Conservation (phyloP, 2,113 vertebrate species). For the Myrmecobius fasciatus region DNA sequence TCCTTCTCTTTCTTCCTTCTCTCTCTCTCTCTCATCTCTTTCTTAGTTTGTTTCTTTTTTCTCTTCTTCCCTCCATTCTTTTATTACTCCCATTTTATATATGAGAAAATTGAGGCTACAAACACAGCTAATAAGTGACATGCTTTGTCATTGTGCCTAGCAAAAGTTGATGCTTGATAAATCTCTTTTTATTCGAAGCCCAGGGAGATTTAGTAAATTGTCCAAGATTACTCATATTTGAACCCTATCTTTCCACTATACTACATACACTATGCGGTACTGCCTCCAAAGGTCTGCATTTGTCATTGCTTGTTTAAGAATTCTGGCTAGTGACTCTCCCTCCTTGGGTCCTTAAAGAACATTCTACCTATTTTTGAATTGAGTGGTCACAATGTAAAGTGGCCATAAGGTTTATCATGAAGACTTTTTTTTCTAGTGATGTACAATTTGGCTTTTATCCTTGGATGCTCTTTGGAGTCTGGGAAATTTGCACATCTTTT, state of each 20-base stretch:
- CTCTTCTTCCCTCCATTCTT: too few species aligned
- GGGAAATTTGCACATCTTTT: constrained; percentile 56
- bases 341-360: not conserved
- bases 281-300: not conserved
- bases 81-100: not conserved
- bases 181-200: not conserved
- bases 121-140: not conserved
- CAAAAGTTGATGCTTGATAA: not conserved
- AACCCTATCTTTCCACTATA: not conserved
- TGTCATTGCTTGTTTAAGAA: not conserved
- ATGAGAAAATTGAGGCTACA: not conserved
- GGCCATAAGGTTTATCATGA: not conserved
- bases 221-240: not conserved
- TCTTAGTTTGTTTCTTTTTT: too few species aligned
- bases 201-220: not conserved
- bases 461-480: constrained; percentile 55
- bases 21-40: too few species aligned
- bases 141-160: not conserved
- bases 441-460: constrained; percentile 47
- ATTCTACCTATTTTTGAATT: not conserved
- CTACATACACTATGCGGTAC: accelerated
- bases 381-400: constrained; percentile 36
- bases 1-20: too few species aligned
- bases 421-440: constrained; percentile 8
- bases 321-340: not conserved